Conservation (phyloP, 1,140 invertebrate genomes). For the Bombus polaris region DNA sequence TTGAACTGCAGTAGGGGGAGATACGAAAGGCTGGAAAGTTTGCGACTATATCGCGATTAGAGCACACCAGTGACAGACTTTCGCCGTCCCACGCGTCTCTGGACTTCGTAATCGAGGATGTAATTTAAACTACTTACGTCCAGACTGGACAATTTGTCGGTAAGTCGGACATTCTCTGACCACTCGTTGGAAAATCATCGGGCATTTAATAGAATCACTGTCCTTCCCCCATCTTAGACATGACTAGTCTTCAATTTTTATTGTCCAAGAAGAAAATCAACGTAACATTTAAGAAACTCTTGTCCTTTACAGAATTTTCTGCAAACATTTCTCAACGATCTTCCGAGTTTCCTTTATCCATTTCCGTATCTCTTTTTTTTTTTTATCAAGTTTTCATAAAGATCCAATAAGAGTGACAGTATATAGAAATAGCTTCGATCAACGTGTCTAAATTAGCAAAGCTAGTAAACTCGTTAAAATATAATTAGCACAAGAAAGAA, state of each 20-base stretch:
- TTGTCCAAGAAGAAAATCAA: neutral
- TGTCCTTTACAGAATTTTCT: neutral
- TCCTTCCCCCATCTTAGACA: neutral
- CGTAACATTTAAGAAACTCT: neutral
- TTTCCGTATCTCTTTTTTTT: no score
- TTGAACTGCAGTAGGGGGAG: neutral
- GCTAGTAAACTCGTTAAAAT: no score
- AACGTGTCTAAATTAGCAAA: no score
- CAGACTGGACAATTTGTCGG: slow-evolving; percentile 59
- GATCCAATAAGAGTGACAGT: no score
- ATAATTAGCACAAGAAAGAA: no score
- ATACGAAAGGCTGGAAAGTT: slow-evolving; percentile 45
- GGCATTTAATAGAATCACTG: slow-evolving; percentile 21
- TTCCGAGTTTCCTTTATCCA: no score
- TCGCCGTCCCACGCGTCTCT: slow-evolving; percentile 63
- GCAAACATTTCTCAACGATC: neutral
- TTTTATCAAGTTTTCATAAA: no score
- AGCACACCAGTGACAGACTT: slow-evolving; percentile 50
- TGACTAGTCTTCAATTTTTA: neutral
- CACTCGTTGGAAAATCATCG: slow-evolving; percentile 33
- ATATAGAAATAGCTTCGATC: no score
- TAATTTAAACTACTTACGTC: slow-evolving; percentile 64
- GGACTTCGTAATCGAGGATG: slow-evolving; percentile 65
- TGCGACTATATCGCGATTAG: slow-evolving; percentile 15
- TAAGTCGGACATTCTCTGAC: slow-evolving; percentile 40